These are phyloP conservation scores for Cryptotis parvus DNA, from an alignment of 2,113 vertebrate genomes.

Conservation along the genomic window DNA sequence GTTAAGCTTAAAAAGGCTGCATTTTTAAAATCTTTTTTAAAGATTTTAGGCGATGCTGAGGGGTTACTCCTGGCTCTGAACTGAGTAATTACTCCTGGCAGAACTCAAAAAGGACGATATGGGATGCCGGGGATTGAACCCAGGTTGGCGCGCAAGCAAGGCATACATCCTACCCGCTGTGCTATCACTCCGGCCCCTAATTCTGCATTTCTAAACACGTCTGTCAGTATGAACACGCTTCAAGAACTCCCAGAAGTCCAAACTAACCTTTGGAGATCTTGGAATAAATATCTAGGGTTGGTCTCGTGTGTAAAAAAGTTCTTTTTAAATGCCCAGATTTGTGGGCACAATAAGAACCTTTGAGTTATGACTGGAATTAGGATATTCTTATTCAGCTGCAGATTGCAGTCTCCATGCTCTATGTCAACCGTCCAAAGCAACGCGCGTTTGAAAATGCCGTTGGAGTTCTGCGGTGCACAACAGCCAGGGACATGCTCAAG, in stretches of 20 bases:
- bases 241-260: not conserved
- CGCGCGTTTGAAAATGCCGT: not conserved
- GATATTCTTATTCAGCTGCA: not conserved
- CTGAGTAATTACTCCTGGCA: too few relatives aligned
- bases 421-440: constrained; percentile 14
- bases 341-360: not conserved
- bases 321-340: constrained; percentile 2
- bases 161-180: too few relatives aligned
- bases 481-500: not conserved
- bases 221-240: not conserved
- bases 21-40: too few relatives aligned
- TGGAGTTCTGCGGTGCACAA: constrained; percentile 41
- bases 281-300: not conserved
- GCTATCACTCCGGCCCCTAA: too few relatives aligned
- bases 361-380: too few relatives aligned
- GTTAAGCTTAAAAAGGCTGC: too few relatives aligned
- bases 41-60: too few relatives aligned
- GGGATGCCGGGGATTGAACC: too few relatives aligned
- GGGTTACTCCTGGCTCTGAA: too few relatives aligned
- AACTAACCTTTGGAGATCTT: not conserved
- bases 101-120: too few relatives aligned
- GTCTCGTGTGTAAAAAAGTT: not conserved
- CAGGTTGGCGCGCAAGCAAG: too few relatives aligned
- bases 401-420: not conserved
- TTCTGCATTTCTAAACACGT: not conserved